Evolutionary conservation across 2,797 vertebrate genomes (phyloP).

Genomic region (Lateolabrax maculatus): DNA sequence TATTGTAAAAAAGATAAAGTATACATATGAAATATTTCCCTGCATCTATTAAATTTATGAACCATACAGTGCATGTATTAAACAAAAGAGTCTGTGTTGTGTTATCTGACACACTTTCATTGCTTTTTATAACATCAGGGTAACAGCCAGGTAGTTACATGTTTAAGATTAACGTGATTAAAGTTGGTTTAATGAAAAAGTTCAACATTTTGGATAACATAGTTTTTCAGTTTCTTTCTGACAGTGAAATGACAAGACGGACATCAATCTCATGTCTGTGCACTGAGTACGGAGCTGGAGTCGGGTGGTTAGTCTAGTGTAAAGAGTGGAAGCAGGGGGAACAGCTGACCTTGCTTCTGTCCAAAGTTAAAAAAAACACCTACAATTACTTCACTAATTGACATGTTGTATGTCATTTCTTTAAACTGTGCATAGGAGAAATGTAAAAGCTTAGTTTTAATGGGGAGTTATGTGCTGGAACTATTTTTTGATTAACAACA

Average conservation of each 20-base stretch:
- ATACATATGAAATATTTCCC: background rate
- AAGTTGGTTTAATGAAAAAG: background rate
- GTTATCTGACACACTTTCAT: background rate
- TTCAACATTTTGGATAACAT: background rate
- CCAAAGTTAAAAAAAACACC: background rate
- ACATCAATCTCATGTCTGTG: no score
- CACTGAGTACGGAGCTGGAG: no score
- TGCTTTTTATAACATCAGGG: no score
- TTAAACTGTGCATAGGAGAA: no score
- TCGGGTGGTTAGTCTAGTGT: background rate
- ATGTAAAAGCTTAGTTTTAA: no score
- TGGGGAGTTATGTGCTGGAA: no score
- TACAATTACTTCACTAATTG: no score
- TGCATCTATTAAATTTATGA: conserved; percentile 14
- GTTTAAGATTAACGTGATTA: no score
- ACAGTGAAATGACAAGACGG: background rate
- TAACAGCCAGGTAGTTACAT: no score
- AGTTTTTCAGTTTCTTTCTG: background rate
- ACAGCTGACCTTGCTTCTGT: background rate
- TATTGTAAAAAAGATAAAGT: background rate
- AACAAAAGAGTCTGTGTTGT: background rate
- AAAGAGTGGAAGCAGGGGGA: no score
- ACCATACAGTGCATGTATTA: background rate
- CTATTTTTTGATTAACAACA: no score
- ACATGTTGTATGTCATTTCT: no score